Evolutionary conservation across 2,113 vertebrate genomes (phyloP), one percentile per base, ranked within the genome.

Genomic region (Pachycephala philippinensis): DNA sequence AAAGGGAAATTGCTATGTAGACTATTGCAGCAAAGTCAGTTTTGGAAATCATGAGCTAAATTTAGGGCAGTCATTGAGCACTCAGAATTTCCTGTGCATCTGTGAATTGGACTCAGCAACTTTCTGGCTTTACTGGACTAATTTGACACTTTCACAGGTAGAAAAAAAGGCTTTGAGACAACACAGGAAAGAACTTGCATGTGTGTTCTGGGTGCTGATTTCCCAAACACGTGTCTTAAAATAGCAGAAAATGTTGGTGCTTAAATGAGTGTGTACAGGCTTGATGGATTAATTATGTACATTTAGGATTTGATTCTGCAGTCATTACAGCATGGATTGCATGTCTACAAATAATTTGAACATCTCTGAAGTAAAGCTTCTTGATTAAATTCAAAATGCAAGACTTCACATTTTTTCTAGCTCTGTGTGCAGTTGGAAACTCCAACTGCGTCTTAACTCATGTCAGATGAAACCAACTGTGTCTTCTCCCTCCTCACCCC

Each of bases 101-200:
- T 84, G 22, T 83, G 74, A 83, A 82, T 56, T 92, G 59, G 60
- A 72, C 90, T 66, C 44, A 70, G 30, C 60, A 61, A 47, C 69
- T 89, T 95, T 39, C 28, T 84, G 74, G 37, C 54, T 90, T 91
- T 96, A 87, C 53, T 84, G 78, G 93, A 95, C 89, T 95, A 88
- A 93, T 90, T 78, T 74, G 40, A 90, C 54, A 81, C 77, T 70
- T 85, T 65, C 49, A 65, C 10, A 84, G 50, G 68, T 80, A 89
- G 44, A 85, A 95, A 95, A 95, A 89, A 75, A 74, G 31, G 13
- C 30, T 90, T 60, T 85, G 53, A 80, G 30, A 37, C 56, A 89
- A 6, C 65, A 39, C 44, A 66, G 65, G 33, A 45, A 65, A 77
- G 78, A 94, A 78, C 85, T 90, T 71, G 77, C 57, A 83, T 2